Base-by-base conservation (phyloP, 2,888 invertebrate genomes). In the Lumbricus terrestris region DNA sequence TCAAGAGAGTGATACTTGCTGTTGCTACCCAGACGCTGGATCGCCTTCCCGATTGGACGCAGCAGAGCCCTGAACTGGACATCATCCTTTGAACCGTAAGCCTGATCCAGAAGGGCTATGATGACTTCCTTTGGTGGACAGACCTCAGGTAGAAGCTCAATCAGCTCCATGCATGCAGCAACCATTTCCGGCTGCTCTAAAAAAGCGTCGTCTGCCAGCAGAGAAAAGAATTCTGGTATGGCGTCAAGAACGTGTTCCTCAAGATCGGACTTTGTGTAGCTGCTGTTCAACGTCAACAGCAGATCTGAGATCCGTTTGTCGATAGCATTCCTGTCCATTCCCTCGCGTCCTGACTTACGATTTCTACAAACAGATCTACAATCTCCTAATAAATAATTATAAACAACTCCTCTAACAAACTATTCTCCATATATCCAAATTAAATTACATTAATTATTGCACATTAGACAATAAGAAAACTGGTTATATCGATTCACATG, bases 91-190 rank as follows among this genome's bases (percentile, higher is more conserved):
- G 69, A 89, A 3, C n/a, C 16, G n/a, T 89, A n/a, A 54, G 89
- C 37, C 85, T 90, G 90, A 90, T 91, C 91, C 16, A 90, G 38
- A 34, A 91, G 88, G 5, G 91, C 91, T 23, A 91, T 33, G 34
- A 91, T 38, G n/a, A 91, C 88, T 82, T 91, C 91, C 37, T 91
- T 91, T 13, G 88, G 89, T 33, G 69, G 34, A 69, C 90, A 90
- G 69, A 90, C n/a, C 23, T 88, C 54, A 54, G 89, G 85, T n/a
- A 90, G 82, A 40, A 34, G 33, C 23, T 83, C 33, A 13, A 89
- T 47, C 35, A 89, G n/a, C 37, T 89, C 40, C 82, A 47, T 89
- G 37, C 54, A 82, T 29, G 54, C 83, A 69, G 34, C 23, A n/a
- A 42, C 42, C 40, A 37, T 90, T 89, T 83, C 85, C 16, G 82